A percentile compares a stretch with the other conserved stretches of the same genome.
phyloP scores from a whole-genome alignment of 2,888 invertebrate species.

The Sycophila texana region DNA sequence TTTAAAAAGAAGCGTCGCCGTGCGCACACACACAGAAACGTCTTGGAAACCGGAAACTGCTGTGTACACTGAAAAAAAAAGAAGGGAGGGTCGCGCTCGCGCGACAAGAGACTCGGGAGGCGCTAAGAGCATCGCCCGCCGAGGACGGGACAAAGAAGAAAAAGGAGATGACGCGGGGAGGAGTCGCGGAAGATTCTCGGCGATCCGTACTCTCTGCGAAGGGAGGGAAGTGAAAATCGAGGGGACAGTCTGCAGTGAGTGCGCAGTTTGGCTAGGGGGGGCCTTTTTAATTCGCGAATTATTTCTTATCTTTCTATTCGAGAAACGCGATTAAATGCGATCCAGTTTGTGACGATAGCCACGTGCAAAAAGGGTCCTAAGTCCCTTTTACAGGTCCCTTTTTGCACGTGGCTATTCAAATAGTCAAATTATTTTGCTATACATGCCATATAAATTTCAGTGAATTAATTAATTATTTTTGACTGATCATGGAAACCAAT shows the following conservation, averaged over 20 bases:
- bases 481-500: too few relatives aligned
- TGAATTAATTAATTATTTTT: too few relatives aligned
- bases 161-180: slow-evolving; percentile 11
- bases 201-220: slow-evolving; percentile 28
- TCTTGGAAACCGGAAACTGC: slow-evolving; percentile 45
- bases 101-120: slow-evolving; percentile 6
- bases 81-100: slow-evolving; percentile 1
- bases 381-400: too few relatives aligned
- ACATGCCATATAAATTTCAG: too few relatives aligned
- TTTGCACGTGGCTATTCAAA: too few relatives aligned
- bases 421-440: too few relatives aligned
- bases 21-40: slow-evolving; percentile 38
- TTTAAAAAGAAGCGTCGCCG: slow-evolving; percentile 37
- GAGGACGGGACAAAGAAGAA: slow-evolving; percentile 6
- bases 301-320: too few relatives aligned
- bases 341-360: too few relatives aligned
- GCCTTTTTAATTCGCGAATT: too few relatives aligned
- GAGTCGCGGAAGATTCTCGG: slow-evolving; percentile 39
- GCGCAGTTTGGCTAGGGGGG: background rate
- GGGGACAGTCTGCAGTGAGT: slow-evolving; percentile 4
- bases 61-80: background rate
- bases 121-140: slow-evolving; percentile 18
- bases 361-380: too few relatives aligned
- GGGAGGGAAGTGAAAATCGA: slow-evolving; percentile 40
- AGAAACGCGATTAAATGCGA: too few relatives aligned